phyloP scores from a whole-genome alignment of 2,113 vertebrate species.

The Neogale vison region DNA sequence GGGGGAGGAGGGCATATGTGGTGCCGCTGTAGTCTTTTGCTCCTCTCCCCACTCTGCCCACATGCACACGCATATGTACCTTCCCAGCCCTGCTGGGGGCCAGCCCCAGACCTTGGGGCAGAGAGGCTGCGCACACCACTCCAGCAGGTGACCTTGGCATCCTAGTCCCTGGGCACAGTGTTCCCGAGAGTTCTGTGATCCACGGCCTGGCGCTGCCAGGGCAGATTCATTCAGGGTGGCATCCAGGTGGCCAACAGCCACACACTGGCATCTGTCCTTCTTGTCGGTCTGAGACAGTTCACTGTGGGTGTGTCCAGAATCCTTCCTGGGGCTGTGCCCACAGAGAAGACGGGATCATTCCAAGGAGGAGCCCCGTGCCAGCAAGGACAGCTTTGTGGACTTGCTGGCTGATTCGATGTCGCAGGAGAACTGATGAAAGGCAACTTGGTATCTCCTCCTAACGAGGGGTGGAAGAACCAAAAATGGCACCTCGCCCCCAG shows the following conservation, averaged over 20 bases:
- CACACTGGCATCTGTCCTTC: neutral
- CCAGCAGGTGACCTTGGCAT: neutral
- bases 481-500: neutral
- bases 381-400: neutral
- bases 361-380: neutral
- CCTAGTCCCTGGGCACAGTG: neutral
- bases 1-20: too few relatives aligned
- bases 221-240: neutral
- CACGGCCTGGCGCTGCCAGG: neutral
- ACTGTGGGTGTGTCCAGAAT: neutral
- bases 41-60: neutral
- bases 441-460: neutral
- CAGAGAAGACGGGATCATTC: neutral
- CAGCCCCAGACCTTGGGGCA: neutral
- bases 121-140: neutral
- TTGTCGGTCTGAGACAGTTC: neutral
- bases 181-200: accelerated
- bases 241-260: neutral
- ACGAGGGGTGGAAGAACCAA: neutral
- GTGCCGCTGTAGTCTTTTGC: neutral
- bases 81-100: neutral
- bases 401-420: neutral
- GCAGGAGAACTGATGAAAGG: neutral
- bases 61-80: neutral
- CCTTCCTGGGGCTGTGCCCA: neutral